Evolutionary conservation across 2,888 invertebrate genomes (phyloP), one percentile per base, ranked within the genome.

Genomic region (Synergus japonicus): DNA sequence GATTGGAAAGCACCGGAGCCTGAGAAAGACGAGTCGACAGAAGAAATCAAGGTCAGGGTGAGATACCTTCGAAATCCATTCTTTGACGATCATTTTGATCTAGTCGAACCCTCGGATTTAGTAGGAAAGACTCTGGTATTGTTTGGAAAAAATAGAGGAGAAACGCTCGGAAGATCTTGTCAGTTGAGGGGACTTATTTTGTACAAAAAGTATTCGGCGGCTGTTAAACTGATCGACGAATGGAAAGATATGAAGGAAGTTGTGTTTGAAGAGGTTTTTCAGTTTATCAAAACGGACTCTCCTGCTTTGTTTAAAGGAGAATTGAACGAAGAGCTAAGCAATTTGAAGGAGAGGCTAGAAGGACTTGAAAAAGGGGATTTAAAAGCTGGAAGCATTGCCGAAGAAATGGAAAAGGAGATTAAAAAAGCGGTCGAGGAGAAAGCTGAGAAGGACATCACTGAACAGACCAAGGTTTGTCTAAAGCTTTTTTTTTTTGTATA

Each of bases 71-170:
- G 96, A 87, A 97, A 98, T 90, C 95, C 96, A 0, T 97, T 94
- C 90, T 96, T 96, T 92, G 98, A 98, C 93, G 96, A 97, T 89
- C 98, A 98, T 92, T 97, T 98, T 93, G 98, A 98, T 92, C 93
- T 98, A 29, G 94, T 92, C 81, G 95, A 97, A 85, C 94, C 95
- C 8, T 91, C 94, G 43, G 94, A 95, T 88, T 93, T 97, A 63
- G 93, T 97, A 76, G 98, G 98, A 0, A 98, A 98, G 93, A 97
- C 97, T 2, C 92, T 98, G 76, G 93, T 93, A 54, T 94, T 94
- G 92, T 94, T 95, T 81, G 94, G 95, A 4, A 93, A 93, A 85
- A 87, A 90, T 80, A 88, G 89, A 92, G 82, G 88, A 92, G 78
- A 95, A 84, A 89, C 93, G 81, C 84, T 95, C 8, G 94, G 93